A percentile compares a stretch with the other conserved stretches of the same genome.
phyloP scores from a whole-genome alignment of 2,113 vertebrate species.

The Noctilio leporinus region DNA sequence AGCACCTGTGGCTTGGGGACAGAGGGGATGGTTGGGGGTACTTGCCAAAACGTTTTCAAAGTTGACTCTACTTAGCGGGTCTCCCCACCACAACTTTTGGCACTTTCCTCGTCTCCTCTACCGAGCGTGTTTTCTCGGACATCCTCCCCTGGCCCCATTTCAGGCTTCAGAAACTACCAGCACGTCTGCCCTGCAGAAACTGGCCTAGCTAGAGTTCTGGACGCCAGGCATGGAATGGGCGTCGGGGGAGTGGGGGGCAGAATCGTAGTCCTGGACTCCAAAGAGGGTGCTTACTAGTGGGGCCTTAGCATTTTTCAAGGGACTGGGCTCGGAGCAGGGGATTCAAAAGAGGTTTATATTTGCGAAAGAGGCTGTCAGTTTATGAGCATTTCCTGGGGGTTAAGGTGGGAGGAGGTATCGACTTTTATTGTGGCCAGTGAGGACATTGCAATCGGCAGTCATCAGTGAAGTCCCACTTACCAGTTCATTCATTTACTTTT shows the following conservation, averaged over 20 bases:
- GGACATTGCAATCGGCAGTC: conserved; percentile 42
- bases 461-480: neutral
- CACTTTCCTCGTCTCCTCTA: neutral
- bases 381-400: neutral
- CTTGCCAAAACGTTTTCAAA: neutral
- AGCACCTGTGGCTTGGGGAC: conserved; percentile 33
- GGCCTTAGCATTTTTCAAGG: conserved; percentile 61
- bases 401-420: neutral
- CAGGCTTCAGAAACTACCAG: neutral
- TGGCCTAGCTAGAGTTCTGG: neutral
- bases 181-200: no score
- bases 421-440: conserved; percentile 51
- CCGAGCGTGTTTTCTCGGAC: neutral
- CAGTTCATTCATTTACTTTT: neutral
- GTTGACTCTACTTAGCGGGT: neutral
- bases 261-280: neutral
- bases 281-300: neutral
- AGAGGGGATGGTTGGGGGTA: neutral
- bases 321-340: neutral
- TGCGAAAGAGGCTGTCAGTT: neutral
- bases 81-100: no score
- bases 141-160: neutral
- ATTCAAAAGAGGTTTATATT: neutral
- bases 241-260: fast-evolving
- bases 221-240: neutral